Base-by-base conservation (phyloP, 2,797 vertebrate genomes). In the Oryzias dopingdopingensis region DNA sequence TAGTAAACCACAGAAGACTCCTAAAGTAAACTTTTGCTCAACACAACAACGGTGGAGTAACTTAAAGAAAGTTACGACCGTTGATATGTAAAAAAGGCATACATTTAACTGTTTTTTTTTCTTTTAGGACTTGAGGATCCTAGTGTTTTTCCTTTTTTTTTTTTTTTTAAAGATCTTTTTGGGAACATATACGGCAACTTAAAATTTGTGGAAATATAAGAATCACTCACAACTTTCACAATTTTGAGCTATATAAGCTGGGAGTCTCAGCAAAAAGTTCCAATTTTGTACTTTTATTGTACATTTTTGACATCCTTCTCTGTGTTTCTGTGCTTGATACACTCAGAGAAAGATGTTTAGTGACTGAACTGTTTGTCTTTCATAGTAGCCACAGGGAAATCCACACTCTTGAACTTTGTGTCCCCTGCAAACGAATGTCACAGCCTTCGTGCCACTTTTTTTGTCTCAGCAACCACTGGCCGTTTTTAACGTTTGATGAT, bases 331-430 rank as follows among this genome's bases (percentile, higher is more conserved):
- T 29, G 26, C 26, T 29, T 6, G 26, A 29, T 16, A 20, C 20
- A 29, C 40, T 49, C 20, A 57, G 13, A 14, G 47, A 68, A 14
- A 26, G 20, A 40, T 47, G 53, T 67, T 76, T 45, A 43, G 52
- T 22, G 48, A 61, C 46, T 3, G 44, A 43, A 6, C 44, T 70
- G 59, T 85, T 77, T 73, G 37, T 16, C 42, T 65, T 68, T 62
- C 47, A 41, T 65, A 50, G 72, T 68, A 65, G 52, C 54, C 51
- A 42, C 20, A 0, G 5, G 43, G 47, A 14, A 53, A 67, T 50
- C 22, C 0, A 1, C 57, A 42, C 44, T 57, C 17, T 59, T 74
- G 63, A 61, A 77, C 78, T 76, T 68, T 59, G 72, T 62, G 50
- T 81, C 68, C 59, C 37, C 46, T 50, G 43, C 6, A 0, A 20